Conservation (phyloP, 2,113 vertebrate species). For the Isurus oxyrinchus region DNA sequence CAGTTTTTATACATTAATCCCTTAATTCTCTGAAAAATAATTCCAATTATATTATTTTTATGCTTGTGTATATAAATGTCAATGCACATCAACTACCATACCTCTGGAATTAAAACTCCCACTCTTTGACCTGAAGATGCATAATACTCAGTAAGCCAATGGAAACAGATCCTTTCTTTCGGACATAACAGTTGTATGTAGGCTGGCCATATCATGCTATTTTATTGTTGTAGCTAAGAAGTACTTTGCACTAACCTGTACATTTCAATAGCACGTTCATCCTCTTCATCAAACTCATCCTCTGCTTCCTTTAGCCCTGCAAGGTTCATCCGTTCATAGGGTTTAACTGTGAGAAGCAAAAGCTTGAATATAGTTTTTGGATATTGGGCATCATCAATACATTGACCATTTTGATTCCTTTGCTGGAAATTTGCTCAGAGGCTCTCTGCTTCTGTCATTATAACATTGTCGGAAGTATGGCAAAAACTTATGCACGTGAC, state of each 20-base stretch:
- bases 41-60: not conserved
- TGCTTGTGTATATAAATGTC: not conserved
- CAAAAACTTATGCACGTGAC: not conserved
- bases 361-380: constrained; percentile 34
- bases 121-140: not conserved
- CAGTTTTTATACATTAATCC: not conserved
- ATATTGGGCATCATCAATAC: not conserved
- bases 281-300: constrained; percentile 56
- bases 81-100: not conserved
- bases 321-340: constrained; percentile 52
- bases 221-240: not conserved
- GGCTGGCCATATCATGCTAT: not conserved
- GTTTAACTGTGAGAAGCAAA: constrained; percentile 50
- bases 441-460: no score
- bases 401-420: not conserved
- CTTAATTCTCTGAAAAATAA: not conserved
- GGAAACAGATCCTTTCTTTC: not conserved
- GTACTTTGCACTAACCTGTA: constrained; percentile 47
- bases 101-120: not conserved
- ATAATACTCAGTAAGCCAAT: not conserved
- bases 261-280: constrained; percentile 53
- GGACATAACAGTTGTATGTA: not conserved
- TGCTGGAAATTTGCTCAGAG: not conserved
- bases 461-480: not conserved
- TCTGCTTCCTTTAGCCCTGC: constrained; percentile 52